Evolutionary conservation across 1,140 invertebrate species (phyloP).

Genomic region (Zophobas morio): DNA sequence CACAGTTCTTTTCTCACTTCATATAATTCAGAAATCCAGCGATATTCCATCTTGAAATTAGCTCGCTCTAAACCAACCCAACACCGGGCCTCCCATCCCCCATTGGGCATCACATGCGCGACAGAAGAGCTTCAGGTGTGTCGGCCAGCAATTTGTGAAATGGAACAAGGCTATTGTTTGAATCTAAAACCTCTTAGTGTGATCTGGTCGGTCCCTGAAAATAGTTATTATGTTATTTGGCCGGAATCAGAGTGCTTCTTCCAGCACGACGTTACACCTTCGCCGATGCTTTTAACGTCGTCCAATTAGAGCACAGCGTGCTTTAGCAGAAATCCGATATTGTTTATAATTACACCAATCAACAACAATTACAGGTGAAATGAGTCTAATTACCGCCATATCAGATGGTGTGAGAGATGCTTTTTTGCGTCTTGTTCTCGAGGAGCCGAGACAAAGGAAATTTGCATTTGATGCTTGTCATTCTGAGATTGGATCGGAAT

Average conservation of each 20-base stretch:
- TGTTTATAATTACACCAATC: constrained; percentile 50
- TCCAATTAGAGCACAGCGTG: constrained; percentile 44
- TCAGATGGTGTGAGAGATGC: constrained; percentile 24
- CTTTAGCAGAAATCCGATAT: constrained; percentile 41
- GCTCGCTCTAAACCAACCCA: neutral
- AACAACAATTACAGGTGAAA: constrained; percentile 29
- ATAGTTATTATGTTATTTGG: constrained; percentile 55
- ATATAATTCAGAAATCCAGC: too few species aligned
- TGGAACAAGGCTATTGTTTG: constrained; percentile 56
- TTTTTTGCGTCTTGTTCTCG: constrained; percentile 6
- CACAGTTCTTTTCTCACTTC: too few species aligned
- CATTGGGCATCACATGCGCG: constrained; percentile 4
- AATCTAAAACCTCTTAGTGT: constrained; percentile 57
- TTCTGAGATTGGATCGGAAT: constrained; percentile 15
- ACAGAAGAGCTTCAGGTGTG: constrained; percentile 44
- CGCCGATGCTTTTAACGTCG: constrained; percentile 46
- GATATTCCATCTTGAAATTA: too few species aligned
- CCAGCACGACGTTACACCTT: constrained; percentile 33
- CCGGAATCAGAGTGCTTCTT: constrained; percentile 44
- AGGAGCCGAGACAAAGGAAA: constrained; percentile 29
- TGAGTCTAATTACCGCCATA: constrained; percentile 16
- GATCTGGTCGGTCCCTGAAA: constrained; percentile 51
- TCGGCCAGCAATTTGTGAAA: constrained; percentile 53
- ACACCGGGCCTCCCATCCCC: neutral
- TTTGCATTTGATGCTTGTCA: constrained; percentile 28